These are phyloP conservation scores for Acanthurus tractus DNA, from an alignment of 2,797 vertebrate species.

Conservation along the genomic window DNA sequence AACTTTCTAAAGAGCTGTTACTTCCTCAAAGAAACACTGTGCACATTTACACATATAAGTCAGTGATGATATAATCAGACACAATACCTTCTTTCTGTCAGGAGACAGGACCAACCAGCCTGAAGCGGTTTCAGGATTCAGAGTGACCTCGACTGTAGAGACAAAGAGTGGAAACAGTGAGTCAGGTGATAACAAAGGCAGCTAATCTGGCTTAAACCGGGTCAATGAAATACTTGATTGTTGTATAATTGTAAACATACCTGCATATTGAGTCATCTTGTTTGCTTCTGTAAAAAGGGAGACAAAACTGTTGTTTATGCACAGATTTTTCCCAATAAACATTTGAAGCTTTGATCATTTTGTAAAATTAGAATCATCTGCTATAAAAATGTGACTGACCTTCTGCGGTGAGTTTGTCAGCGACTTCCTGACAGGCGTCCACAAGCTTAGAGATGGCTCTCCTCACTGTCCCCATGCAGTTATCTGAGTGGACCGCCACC, in stretches of 20 bases:
- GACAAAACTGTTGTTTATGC: background rate
- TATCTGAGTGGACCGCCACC: conserved; percentile 42
- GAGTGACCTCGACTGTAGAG: conserved; percentile 56
- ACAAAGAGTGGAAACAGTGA: conserved; percentile 3
- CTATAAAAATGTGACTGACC: conserved; percentile 48
- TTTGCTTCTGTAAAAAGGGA: conserved; percentile 46
- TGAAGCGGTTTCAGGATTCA: conserved; percentile 69
- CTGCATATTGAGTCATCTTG: conserved; percentile 54
- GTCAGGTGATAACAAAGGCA: background rate
- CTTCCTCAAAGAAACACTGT: background rate
- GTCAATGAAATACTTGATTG: background rate
- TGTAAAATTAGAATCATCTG: background rate
- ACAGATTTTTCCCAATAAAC: background rate
- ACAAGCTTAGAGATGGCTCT: conserved; percentile 48
- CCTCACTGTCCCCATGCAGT: conserved; percentile 44
- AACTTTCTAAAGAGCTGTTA: no score
- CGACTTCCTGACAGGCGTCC: conserved; percentile 47
- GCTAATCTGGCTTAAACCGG: background rate
- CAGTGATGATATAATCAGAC: background rate
- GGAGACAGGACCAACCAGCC: conserved; percentile 66
- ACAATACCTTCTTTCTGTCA: conserved; percentile 59
- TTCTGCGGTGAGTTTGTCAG: conserved; percentile 38
- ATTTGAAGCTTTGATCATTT: background rate
- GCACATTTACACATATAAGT: background rate
- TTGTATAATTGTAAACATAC: conserved; percentile 23